Evolutionary conservation across 2,113 vertebrate species (phyloP).

Genomic region (Reinhardtius hippoglossoides): DNA sequence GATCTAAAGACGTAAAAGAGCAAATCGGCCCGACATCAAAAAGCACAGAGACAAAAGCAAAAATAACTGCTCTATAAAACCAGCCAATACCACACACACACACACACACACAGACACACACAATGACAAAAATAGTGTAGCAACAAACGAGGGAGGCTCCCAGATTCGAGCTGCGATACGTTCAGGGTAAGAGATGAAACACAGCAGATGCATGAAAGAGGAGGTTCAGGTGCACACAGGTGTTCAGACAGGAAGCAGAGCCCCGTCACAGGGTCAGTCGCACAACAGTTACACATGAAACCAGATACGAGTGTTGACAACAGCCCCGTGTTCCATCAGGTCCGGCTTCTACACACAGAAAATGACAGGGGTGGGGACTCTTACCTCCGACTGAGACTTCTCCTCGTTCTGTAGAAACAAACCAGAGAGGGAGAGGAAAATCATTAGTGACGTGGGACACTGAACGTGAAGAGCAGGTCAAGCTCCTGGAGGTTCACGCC

Average conservation of each 20-base stretch:
- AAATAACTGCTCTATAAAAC: not conserved
- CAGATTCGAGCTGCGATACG: slow-evolving; percentile 38
- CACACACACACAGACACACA: slow-evolving; percentile 16
- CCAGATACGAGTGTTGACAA: slow-evolving; percentile 56
- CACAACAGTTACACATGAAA: slow-evolving; percentile 56
- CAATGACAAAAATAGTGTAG: not conserved
- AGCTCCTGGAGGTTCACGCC: slow-evolving; percentile 10
- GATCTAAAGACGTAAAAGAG: slow-evolving; percentile 80
- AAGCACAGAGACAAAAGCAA: slow-evolving; percentile 21
- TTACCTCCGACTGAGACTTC: slow-evolving; percentile 98
- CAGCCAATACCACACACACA: slow-evolving; percentile 3
- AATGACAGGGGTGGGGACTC: slow-evolving; percentile 70
- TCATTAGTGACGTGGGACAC: slow-evolving; percentile 21
- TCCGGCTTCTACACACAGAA: slow-evolving; percentile 15
- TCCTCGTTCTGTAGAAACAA: slow-evolving; percentile 91
- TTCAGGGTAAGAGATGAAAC: slow-evolving; percentile 33
- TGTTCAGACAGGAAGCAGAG: slow-evolving; percentile 58
- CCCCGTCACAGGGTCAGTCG: slow-evolving; percentile 44
- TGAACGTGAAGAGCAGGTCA: slow-evolving; percentile 12
- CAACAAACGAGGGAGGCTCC: slow-evolving; percentile 50
- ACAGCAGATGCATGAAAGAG: slow-evolving; percentile 26
- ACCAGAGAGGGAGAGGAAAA: slow-evolving; percentile 60
- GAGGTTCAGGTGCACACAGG: slow-evolving; percentile 61
- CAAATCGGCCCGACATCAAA: slow-evolving; percentile 18
- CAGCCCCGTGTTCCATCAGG: slow-evolving; percentile 61